Conservation (phyloP, 2,888 invertebrate genomes). For the Pharmacophagus antenor region DNA sequence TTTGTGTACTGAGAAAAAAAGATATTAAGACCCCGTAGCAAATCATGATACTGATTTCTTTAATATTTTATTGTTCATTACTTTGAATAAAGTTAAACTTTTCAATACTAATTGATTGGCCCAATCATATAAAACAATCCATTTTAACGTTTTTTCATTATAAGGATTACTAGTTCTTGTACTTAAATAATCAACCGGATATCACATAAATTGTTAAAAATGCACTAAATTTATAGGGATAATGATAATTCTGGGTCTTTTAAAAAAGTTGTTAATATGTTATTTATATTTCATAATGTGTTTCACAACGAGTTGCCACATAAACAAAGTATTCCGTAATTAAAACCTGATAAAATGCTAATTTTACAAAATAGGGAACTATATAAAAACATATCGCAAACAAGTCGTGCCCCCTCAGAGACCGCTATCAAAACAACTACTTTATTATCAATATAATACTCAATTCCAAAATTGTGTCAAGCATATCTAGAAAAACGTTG, state of each 20-base stretch:
- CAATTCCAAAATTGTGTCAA: conserved; percentile 25
- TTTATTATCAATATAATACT: conserved; percentile 22
- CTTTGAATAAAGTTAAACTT: no score
- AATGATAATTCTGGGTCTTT: neutral
- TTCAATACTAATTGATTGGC: no score
- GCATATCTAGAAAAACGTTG: conserved; percentile 18
- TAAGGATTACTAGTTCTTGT: no score
- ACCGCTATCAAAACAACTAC: conserved; percentile 14
- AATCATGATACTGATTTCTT: no score
- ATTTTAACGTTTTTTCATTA: no score
- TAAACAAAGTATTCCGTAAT: neutral
- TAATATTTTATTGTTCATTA: no score
- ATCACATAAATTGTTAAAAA: no score
- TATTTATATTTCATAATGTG: neutral
- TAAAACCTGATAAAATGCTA: neutral
- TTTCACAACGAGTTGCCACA: neutral
- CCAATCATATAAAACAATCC: no score
- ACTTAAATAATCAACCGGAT: no score
- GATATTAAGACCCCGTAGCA: no score
- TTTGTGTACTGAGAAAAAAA: no score
- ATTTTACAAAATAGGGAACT: neutral
- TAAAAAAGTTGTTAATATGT: neutral
- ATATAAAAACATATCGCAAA: conserved; percentile 7
- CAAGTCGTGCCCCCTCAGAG: neutral
- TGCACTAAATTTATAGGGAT: neutral